Evolutionary conservation across 2,797 vertebrate species (phyloP), one percentile per base, ranked within the genome.

Genomic region (Champsocephalus gunnari): DNA sequence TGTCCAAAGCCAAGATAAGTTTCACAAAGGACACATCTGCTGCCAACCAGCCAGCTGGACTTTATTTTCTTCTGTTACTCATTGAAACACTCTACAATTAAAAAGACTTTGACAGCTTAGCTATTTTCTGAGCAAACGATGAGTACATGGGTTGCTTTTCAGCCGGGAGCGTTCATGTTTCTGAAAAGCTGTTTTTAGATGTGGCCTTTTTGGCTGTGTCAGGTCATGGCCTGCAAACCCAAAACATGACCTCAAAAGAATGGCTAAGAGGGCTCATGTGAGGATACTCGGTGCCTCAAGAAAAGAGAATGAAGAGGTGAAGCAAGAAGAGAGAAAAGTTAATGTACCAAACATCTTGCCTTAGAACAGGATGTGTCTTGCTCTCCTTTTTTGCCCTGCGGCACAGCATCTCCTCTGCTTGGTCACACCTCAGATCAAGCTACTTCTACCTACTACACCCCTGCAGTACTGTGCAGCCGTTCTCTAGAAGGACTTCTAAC

Each of bases 41-140:
- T 75, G 81, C 83, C 86, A 88, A 85, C 12, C 43, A 67, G 68
- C 73, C 85, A 88, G 79, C 83, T 87, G 83, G 80, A 80, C 66
- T 79, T 75, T 73, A 70, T 75, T 73, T 81, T 77, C 43, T 53
- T 79, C 55, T 80, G 63, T 79, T 75, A 77, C 56, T 79, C 28
- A 34, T 88, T 81, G 77, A 78, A 85, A 72, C 7, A 5, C 62
- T 72, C 55, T 24, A 72, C 50, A 63, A 81, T 81, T 76, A 75
- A 48, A 43, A 19, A 10, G 13, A 43, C 32, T 69, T 72, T 77
- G 66, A 73, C 74, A 78, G 67, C 21, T 24, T 45, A 19, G 55
- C 62, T 21, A 63, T 77, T 83, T 73, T 66, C 47, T 56, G n/a
- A 79, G 53, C 48, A 66, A 65, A 68, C 75, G 10, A 58, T 19